Evolutionary conservation across 2,888 invertebrate species (phyloP).

Genomic region (Brachypterus glaber): DNA sequence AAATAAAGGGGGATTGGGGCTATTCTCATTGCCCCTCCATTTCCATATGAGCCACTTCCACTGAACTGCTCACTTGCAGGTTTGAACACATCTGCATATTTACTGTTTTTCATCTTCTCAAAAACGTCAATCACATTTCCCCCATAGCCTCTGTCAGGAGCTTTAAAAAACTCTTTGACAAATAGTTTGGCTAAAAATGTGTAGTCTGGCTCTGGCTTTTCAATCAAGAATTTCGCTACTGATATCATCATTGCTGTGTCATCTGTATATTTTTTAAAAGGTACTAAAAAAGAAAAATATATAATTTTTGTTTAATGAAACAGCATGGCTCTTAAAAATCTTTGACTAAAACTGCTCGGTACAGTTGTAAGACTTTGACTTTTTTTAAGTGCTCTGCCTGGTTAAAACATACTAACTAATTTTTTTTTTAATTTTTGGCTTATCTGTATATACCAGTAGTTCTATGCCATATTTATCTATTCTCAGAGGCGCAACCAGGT

Average conservation of each 20-base stretch:
- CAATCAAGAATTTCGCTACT: constrained; percentile 51
- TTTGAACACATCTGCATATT: constrained; percentile 49
- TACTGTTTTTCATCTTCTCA: constrained; percentile 43
- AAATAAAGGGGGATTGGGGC: constrained; percentile 57
- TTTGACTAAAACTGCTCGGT: too few species aligned
- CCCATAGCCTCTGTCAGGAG: constrained; percentile 59
- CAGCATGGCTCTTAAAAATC: too few species aligned
- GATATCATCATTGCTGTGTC: constrained; percentile 62
- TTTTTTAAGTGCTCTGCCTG: too few species aligned
- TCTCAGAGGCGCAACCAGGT: too few species aligned
- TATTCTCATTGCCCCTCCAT: constrained; percentile 68
- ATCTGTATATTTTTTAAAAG: constrained; percentile 53
- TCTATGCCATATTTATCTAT: too few species aligned
- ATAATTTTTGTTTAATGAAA: too few species aligned
- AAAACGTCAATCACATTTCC: constrained; percentile 49
- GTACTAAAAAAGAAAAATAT: constrained; percentile 37
- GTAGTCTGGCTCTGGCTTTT: constrained; percentile 45
- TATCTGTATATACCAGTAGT: too few species aligned
- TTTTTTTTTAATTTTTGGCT: too few species aligned
- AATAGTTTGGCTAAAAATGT: constrained; percentile 54
- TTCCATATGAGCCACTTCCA: constrained; percentile 65
- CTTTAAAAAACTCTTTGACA: constrained; percentile 50
- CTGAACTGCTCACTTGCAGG: constrained; percentile 58
- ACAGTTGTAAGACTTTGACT: too few species aligned
- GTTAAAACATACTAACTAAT: too few species aligned